These are phyloP conservation scores for Lycaon pictus DNA, from an alignment of 2,113 vertebrate species.

Conservation along the genomic window DNA sequence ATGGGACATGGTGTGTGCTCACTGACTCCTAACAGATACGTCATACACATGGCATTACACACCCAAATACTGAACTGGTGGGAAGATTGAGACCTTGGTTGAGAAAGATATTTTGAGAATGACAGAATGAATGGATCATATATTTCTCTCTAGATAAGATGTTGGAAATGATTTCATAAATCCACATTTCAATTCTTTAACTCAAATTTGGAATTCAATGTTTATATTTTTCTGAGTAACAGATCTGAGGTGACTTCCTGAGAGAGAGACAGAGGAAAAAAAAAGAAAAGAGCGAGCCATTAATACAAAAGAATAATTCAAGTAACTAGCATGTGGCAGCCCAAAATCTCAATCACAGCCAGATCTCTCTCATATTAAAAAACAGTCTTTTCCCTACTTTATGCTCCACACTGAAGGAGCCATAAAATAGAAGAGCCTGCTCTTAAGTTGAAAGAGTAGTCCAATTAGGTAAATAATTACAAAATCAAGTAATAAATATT, in stretches of 20 bases:
- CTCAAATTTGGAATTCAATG: not conserved
- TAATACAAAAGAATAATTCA: not conserved
- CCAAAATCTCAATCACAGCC: not conserved
- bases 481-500: not conserved
- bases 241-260: not conserved
- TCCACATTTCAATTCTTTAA: slow-evolving; percentile 30
- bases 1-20: not conserved
- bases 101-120: not conserved
- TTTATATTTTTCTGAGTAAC: not conserved
- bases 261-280: not conserved
- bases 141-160: not conserved
- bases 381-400: not conserved
- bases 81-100: not conserved
- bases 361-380: not conserved
- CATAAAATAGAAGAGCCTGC: not conserved
- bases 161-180: slow-evolving; percentile 23
- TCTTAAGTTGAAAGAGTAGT: not conserved
- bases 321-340: not conserved
- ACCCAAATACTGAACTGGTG: not conserved
- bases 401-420: not conserved
- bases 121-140: not conserved
- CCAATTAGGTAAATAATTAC: not conserved
- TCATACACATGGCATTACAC: not conserved
- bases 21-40: not conserved
- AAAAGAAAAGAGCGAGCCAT: not conserved